Conservation (phyloP, 2,113 vertebrate species). For the Climacteris rufus region DNA sequence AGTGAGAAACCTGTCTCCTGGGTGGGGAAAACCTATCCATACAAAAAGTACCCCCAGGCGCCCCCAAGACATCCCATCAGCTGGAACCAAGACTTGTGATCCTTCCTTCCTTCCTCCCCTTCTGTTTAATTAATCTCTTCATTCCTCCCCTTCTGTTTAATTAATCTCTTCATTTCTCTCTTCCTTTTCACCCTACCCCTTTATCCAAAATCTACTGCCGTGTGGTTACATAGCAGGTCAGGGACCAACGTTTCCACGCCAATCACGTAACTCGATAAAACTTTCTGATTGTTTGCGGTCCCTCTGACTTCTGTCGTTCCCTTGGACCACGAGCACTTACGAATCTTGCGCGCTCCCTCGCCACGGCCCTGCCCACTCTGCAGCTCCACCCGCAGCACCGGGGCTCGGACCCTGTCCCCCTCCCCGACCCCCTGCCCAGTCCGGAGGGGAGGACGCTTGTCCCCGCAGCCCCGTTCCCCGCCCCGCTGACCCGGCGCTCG, state of each 20-base stretch:
- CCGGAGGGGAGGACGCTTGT: no score
- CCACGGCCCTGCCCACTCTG: background rate
- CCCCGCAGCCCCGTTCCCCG: background rate
- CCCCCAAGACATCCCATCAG: no score
- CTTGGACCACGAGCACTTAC: fast-evolving
- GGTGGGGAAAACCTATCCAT: background rate
- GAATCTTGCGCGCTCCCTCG: fast-evolving
- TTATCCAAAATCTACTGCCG: background rate
- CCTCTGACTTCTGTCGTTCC: fast-evolving
- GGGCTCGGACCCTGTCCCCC: fast-evolving
- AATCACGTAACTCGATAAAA: fast-evolving
- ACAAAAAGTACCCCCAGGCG: background rate
- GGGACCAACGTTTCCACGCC: background rate
- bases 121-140: background rate
- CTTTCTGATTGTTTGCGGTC: fast-evolving
- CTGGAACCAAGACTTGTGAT: background rate
- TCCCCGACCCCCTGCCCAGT: background rate
- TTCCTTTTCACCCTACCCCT: background rate
- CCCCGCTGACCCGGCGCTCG: background rate
- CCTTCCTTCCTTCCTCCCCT: background rate
- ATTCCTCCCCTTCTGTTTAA: background rate
- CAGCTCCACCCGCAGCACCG: background rate
- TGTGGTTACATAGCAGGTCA: fast-evolving
- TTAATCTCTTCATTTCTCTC: no score
- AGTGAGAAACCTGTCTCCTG: no score